phyloP scores from a whole-genome alignment of 1,140 invertebrate genomes.

The Adelges cooleyi region DNA sequence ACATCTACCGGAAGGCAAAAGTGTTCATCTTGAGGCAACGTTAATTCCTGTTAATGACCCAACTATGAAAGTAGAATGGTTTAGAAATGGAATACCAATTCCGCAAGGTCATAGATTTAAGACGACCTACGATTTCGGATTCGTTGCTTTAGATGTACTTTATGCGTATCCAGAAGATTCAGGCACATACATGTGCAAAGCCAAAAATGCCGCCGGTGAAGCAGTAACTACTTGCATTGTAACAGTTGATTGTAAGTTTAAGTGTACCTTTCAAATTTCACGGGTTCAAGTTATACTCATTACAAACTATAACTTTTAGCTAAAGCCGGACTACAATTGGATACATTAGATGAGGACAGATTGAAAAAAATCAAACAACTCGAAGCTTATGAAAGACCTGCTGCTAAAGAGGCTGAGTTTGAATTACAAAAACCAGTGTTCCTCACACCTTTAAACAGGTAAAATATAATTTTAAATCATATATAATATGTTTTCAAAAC shows the following conservation, averaged over 20 bases:
- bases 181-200: conserved; percentile 89
- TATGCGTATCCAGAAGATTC: conserved; percentile 92
- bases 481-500: not conserved
- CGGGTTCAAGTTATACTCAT: not conserved
- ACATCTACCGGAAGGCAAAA: conserved; percentile 72
- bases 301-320: conserved; percentile 42
- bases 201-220: conserved; percentile 82
- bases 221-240: conserved; percentile 81
- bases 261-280: not conserved
- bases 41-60: conserved; percentile 89
- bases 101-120: conserved; percentile 81
- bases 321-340: conserved; percentile 69
- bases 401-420: conserved; percentile 62
- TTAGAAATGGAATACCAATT: conserved; percentile 78
- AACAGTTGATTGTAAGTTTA: conserved; percentile 59
- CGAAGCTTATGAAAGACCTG: conserved; percentile 65
- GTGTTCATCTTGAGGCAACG: conserved; percentile 88
- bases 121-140: conserved; percentile 91
- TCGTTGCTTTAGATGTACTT: conserved; percentile 88
- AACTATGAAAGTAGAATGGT: conserved; percentile 93
- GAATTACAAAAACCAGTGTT: conserved; percentile 72
- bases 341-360: conserved; percentile 78
- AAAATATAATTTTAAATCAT: conserved; percentile 3
- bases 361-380: conserved; percentile 78
- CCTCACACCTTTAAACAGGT: conserved; percentile 66